A percentile compares a stretch with the other conserved stretches of the same genome.
Evolutionary conservation across 2,797 vertebrate genomes (phyloP).

Genomic region (Chelonia mydas): DNA sequence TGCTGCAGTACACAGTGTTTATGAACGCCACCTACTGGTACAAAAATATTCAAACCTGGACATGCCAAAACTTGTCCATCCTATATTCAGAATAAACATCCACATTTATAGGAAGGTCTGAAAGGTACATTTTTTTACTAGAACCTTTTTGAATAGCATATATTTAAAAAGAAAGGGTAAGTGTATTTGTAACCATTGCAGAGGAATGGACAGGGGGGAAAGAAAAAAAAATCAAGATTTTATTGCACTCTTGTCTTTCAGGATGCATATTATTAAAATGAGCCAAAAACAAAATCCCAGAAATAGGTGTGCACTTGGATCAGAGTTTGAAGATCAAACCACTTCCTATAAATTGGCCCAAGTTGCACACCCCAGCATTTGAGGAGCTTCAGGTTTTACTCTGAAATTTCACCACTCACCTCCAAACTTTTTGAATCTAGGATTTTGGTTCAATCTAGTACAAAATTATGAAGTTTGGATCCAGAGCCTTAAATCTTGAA

Average conservation of each 20-base stretch:
- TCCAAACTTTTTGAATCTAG: not conserved
- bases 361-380: not conserved
- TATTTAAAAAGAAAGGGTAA: not conserved
- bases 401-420: not conserved
- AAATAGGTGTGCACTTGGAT: not conserved
- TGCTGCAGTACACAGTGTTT: not conserved
- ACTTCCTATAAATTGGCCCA: not conserved
- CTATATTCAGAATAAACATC: not conserved
- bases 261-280: not conserved
- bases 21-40: slow-evolving; percentile 44
- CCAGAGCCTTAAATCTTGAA: not conserved
- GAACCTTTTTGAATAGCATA: not conserved
- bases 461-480: not conserved
- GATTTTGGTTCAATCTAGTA: not conserved
- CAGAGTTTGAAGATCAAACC: not conserved
- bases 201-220: not conserved
- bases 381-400: not conserved
- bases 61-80: not conserved
- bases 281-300: not conserved
- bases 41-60: not conserved
- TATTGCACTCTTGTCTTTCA: not conserved
- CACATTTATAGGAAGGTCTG: not conserved
- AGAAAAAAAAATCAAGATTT: not conserved
- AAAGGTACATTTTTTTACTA: not conserved
- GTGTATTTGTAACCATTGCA: not conserved